Conservation (phyloP, 1,140 invertebrate genomes). For the Pseudobourletiella spinata region DNA sequence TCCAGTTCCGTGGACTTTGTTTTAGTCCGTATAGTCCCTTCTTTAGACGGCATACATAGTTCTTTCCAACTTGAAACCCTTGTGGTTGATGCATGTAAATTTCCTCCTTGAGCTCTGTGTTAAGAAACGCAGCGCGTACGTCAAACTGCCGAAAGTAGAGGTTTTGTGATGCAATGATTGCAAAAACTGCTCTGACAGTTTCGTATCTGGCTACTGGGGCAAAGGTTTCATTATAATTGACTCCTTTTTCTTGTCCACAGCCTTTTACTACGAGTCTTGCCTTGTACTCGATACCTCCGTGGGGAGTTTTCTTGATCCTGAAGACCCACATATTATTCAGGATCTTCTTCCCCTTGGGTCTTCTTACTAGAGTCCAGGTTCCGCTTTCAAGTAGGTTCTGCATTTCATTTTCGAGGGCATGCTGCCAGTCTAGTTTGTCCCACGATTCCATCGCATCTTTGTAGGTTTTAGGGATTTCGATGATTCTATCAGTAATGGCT, state of each 20-base stretch:
- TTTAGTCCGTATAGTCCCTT: conserved; percentile 39
- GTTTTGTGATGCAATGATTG: conserved; percentile 37
- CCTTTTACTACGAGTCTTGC: conserved; percentile 35
- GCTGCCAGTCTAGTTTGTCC: conserved; percentile 2
- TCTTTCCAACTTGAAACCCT: conserved; percentile 35
- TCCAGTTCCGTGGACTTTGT: conserved; percentile 40
- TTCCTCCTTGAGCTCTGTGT: conserved; percentile 41
- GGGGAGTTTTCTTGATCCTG: conserved; percentile 7
- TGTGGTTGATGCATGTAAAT: conserved; percentile 42
- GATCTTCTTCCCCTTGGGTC: conserved; percentile 36
- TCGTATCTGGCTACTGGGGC: conserved; percentile 38
- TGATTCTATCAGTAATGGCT: not conserved
- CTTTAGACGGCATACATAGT: conserved; percentile 27
- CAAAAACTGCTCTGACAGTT: conserved; percentile 40
- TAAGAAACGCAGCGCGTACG: conserved; percentile 41
- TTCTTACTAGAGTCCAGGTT: conserved; percentile 31
- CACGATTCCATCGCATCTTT: conserved; percentile 11
- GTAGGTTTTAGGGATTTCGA: not conserved
- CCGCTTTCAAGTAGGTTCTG: not conserved
- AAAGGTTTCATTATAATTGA: conserved; percentile 39
- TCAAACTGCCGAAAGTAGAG: conserved; percentile 40
- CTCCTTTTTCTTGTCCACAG: conserved; percentile 33
- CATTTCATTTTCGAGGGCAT: not conserved
- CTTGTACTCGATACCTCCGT: conserved; percentile 15
- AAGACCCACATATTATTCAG: conserved; percentile 19